A percentile compares a stretch with the other conserved stretches of the same genome.
These are phyloP conservation scores for Pelodiscus sinensis DNA, from an alignment of 2,113 vertebrate species.

Conservation along the genomic window DNA sequence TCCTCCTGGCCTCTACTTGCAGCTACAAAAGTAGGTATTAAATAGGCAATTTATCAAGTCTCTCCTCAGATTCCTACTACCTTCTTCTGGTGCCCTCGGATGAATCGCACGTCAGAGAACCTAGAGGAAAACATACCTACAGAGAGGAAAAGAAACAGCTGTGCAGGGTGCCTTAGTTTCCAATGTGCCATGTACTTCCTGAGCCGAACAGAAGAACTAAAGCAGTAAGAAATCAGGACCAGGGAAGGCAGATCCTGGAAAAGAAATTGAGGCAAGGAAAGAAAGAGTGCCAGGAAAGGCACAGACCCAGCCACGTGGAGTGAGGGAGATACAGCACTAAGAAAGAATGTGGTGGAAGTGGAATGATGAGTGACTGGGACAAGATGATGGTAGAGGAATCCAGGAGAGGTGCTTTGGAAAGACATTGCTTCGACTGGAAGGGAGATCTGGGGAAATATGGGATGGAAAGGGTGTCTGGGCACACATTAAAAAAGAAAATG, in stretches of 20 bases:
- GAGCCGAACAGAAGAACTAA: not conserved
- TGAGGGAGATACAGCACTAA: accelerated
- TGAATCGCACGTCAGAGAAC: not conserved
- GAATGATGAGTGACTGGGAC: not conserved
- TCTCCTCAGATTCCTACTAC: not conserved
- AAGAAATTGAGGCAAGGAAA: not conserved
- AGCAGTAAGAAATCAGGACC: accelerated
- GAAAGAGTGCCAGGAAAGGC: not conserved
- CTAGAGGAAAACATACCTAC: not conserved
- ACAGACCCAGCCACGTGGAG: not conserved
- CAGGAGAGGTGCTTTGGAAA: accelerated
- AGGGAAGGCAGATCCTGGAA: not conserved
- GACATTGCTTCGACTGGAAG: not conserved
- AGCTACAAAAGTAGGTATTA: not conserved
- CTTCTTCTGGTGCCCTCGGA: accelerated
- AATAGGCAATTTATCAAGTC: not conserved
- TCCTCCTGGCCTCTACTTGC: not conserved
- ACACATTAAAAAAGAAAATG: not conserved
- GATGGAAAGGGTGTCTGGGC: too few relatives aligned
- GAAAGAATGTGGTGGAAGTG: not conserved
- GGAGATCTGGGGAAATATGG: not conserved
- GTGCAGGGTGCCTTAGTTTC: not conserved
- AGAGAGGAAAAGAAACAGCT: not conserved
- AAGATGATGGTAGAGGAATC: not conserved
- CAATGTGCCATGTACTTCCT: not conserved